These are phyloP conservation scores for Siderastrea radians DNA, from an alignment of 92 coral and sea anemone species.

Conservation along the genomic window DNA sequence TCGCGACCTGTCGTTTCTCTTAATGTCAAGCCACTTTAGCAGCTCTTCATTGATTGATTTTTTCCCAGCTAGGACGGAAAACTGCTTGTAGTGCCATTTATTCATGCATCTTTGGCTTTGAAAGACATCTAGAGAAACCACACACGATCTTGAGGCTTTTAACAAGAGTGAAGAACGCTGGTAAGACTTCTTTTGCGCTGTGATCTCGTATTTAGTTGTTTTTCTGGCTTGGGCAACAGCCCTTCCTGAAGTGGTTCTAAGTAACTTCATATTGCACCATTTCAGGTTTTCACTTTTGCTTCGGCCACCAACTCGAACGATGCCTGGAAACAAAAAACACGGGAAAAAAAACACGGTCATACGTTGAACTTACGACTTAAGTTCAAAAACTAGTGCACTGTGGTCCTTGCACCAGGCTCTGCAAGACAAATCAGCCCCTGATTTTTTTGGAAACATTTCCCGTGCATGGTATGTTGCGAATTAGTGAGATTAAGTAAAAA, in stretches of 20 bases:
- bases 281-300: conserved; percentile 67
- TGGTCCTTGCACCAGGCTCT: no score
- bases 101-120: neutral
- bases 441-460: no score
- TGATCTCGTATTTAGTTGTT: neutral
- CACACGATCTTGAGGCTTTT: conserved; percentile 7
- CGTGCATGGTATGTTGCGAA: no score
- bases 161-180: conserved; percentile 16
- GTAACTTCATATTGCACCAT: conserved; percentile 39
- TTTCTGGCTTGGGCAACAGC: neutral
- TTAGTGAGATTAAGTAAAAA: no score
- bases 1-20: neutral
- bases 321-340: conserved; percentile 37
- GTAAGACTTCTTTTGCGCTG: neutral
- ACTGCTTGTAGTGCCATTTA: conserved; percentile 1
- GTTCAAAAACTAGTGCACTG: no score
- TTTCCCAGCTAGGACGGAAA: neutral
- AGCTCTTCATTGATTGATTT: conserved; percentile 33
- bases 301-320: conserved; percentile 96
- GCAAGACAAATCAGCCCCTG: no score
- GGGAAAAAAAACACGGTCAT: no score
- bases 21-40: conserved; percentile 60
- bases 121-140: conserved; percentile 44
- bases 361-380: no score
- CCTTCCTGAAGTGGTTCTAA: neutral